These are phyloP conservation scores for Coptotermes formosanus DNA, from an alignment of 1,140 invertebrate species.

Conservation along the genomic window DNA sequence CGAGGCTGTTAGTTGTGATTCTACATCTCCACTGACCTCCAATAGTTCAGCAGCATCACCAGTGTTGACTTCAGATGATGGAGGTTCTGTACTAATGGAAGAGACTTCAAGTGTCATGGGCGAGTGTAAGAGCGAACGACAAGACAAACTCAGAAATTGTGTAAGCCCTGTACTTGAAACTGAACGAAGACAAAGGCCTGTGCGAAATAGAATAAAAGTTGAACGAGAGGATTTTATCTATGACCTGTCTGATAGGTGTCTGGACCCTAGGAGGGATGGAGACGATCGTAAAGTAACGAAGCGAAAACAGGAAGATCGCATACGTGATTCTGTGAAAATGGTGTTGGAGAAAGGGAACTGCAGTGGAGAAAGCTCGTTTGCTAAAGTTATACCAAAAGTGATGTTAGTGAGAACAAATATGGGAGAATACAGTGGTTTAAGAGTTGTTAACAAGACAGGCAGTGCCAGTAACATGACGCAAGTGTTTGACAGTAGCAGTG, in stretches of 20 bases:
- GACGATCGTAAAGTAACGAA: not conserved
- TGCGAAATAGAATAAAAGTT: constrained; percentile 61
- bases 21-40: not conserved
- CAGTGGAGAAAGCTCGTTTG: not conserved
- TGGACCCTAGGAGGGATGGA: constrained; percentile 18
- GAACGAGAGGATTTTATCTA: constrained; percentile 68
- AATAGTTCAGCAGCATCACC: not conserved
- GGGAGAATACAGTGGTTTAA: not conserved
- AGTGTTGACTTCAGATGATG: not conserved
- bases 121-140: not conserved
- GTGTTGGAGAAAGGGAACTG: not conserved
- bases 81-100: not conserved
- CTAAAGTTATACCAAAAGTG: constrained; percentile 4
- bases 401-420: constrained; percentile 14
- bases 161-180: not conserved
- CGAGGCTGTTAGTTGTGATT: not conserved
- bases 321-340: not conserved
- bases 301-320: not conserved
- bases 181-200: constrained; percentile 47
- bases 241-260: constrained; percentile 47
- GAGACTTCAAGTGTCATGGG: not conserved
- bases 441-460: not conserved
- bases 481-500: not conserved
- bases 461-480: not conserved
- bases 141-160: not conserved